phyloP scores from a whole-genome alignment of 2,797 vertebrate species.

The Brachyalestes nurse region DNA sequence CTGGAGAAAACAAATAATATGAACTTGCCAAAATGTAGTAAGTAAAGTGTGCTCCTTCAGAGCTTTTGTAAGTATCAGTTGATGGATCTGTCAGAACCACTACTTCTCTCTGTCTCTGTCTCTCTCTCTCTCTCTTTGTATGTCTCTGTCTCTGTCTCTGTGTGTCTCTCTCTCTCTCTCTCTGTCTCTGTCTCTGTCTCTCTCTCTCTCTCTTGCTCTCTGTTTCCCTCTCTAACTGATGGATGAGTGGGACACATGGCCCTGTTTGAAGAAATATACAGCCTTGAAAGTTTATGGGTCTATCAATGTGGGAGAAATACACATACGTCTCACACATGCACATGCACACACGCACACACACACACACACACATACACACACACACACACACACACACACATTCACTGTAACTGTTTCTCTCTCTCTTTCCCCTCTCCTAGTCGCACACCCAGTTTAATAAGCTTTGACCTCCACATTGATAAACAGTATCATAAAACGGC shows the following conservation, averaged over 20 bases:
- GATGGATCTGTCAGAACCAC: no score
- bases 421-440: constrained; percentile 14
- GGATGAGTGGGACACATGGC: constrained; percentile 1
- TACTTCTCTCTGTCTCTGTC: background rate
- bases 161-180: no score
- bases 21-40: no score
- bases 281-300: constrained; percentile 28
- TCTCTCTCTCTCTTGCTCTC: no score
- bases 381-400: background rate
- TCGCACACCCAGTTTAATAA: constrained; percentile 8
- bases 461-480: constrained; percentile 39
- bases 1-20: no score
- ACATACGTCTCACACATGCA: background rate
- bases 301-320: background rate
- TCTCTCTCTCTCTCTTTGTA: no score
- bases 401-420: background rate
- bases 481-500: constrained; percentile 37
- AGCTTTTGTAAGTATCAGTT: no score
- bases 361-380: background rate
- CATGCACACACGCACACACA: background rate
- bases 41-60: no score
- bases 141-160: no score
- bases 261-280: constrained; percentile 30
- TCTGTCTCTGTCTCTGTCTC: no score
- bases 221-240: background rate